phyloP scores from a whole-genome alignment of 2,113 vertebrate species.

The Ammodytes dubius region DNA sequence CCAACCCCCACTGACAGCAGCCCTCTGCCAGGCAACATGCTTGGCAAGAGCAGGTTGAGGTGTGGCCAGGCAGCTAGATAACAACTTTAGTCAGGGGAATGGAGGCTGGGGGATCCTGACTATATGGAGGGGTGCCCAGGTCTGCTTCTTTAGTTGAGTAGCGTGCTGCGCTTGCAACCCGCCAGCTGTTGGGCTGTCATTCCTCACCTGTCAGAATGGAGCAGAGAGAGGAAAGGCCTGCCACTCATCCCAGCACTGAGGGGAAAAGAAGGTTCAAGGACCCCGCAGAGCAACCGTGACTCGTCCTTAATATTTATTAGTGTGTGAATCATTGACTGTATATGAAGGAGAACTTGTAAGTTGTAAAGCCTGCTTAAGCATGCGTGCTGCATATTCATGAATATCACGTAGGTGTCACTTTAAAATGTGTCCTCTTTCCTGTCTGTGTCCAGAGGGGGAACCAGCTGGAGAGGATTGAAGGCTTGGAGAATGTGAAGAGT shows the following conservation, averaged over 20 bases:
- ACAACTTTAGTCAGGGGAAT: slow-evolving; percentile 66
- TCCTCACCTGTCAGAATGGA: slow-evolving; percentile 68
- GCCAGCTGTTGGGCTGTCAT: slow-evolving; percentile 82
- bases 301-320: slow-evolving; percentile 63
- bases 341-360: slow-evolving; percentile 25
- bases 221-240: slow-evolving; percentile 60
- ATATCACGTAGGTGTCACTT: slow-evolving; percentile 1
- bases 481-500: slow-evolving; percentile 84
- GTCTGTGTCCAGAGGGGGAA: slow-evolving; percentile 87
- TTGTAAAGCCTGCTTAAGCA: slow-evolving; percentile 13
- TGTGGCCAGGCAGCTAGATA: slow-evolving; percentile 65
- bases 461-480: slow-evolving; percentile 85
- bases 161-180: slow-evolving; percentile 61
- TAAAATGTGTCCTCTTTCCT: slow-evolving; percentile 8
- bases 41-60: slow-evolving; percentile 56
- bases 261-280: slow-evolving; percentile 45
- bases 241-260: slow-evolving; percentile 51
- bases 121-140: slow-evolving; percentile 50
- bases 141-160: slow-evolving; percentile 58
- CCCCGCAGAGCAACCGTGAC: slow-evolving; percentile 36
- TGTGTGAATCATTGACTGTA: slow-evolving; percentile 23
- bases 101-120: slow-evolving; percentile 52
- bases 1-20: slow-evolving; percentile 61
- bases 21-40: slow-evolving; percentile 72
- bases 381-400: slow-evolving; percentile 46